Percentiles rank a stretch among this genome's conserved stretches.
phyloP scores from a whole-genome alignment of 2,113 vertebrate genomes.

The Synodontis membranacea region DNA sequence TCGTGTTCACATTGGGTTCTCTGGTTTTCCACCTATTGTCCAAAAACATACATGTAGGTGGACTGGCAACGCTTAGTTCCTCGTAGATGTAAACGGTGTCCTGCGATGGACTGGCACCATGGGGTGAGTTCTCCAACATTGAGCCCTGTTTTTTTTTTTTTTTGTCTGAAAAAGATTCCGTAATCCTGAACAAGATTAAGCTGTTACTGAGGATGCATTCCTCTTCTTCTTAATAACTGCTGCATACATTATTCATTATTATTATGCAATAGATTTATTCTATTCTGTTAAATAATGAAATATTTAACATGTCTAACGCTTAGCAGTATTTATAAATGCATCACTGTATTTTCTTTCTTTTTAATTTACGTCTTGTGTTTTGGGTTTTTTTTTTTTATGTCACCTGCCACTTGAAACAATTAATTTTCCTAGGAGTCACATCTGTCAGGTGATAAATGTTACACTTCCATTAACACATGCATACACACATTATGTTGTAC shows the following conservation, averaged over 20 bases:
- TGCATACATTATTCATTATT: background rate
- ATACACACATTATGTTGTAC: background rate
- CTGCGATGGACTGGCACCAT: background rate
- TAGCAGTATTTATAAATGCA: background rate
- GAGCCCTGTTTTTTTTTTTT: no score
- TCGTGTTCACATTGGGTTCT: no score
- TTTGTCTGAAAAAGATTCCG: no score
- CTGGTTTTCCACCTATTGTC: background rate
- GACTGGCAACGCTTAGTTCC: no score
- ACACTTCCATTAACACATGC: background rate
- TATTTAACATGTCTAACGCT: no score
- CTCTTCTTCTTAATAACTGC: background rate
- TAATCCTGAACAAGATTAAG: no score
- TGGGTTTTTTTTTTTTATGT: background rate
- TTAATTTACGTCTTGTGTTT: no score
- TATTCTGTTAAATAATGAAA: no score
- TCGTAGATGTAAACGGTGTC: background rate
- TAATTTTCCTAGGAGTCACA: constrained; percentile 16
- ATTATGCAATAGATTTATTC: no score
- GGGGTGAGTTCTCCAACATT: no score
- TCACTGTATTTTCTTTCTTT: background rate
- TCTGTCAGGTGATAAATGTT: constrained; percentile 42
- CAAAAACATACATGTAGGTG: background rate
- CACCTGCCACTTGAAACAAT: background rate
- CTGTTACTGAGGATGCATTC: background rate